Conservation (phyloP, 1,140 invertebrate species). For the Himalopsyche phryganea region DNA sequence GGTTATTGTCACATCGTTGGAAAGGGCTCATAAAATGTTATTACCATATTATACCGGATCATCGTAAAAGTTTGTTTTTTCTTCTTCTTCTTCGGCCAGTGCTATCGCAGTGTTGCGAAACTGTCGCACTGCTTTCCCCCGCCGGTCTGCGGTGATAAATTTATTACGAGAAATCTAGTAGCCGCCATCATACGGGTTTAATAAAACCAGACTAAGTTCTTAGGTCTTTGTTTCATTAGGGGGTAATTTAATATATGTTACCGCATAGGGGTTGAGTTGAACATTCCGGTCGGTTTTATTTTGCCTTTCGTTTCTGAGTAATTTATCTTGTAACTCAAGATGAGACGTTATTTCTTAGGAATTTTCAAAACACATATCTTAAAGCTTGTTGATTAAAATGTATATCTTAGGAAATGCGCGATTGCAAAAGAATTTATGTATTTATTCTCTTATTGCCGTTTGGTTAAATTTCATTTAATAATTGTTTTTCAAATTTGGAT, state of each 20-base stretch:
- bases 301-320: constrained; percentile 18
- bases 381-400: background rate
- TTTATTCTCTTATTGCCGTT: constrained; percentile 4
- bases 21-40: constrained; percentile 33
- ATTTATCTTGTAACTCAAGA: constrained; percentile 20
- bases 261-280: constrained; percentile 23
- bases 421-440: background rate
- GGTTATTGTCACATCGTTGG: constrained; percentile 33
- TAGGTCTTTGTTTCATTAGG: constrained; percentile 28
- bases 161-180: constrained; percentile 33
- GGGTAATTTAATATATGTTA: constrained; percentile 33
- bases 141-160: constrained; percentile 27
- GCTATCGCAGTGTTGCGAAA: no score
- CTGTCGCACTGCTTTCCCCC: background rate
- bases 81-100: constrained; percentile 8
- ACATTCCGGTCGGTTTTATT: constrained; percentile 24
- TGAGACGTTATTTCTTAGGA: constrained; percentile 1
- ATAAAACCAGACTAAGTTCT: constrained; percentile 32
- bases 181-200: constrained; percentile 34
- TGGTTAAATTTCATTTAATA: no score
- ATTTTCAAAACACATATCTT: background rate
- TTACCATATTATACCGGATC: constrained; percentile 34
- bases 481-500: no score
- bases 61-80: constrained; percentile 31
- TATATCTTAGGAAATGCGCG: background rate